Conservation (phyloP, 37 sponge, comb jelly and placozoan genomes). For the Tethya wilhelma region DNA sequence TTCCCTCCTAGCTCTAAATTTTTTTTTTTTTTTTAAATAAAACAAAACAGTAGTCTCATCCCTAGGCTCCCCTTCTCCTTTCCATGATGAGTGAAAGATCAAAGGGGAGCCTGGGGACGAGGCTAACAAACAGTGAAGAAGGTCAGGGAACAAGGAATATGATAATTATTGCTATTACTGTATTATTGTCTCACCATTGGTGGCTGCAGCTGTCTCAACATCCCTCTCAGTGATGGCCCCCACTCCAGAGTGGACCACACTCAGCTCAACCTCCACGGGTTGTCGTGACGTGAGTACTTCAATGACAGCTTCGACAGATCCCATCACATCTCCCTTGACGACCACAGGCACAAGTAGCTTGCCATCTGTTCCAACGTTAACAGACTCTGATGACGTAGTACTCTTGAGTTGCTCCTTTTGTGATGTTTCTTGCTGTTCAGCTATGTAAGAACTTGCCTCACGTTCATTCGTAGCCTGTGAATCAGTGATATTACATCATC, state of each 20-base stretch:
- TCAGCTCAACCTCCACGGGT: slow-evolving; percentile 55
- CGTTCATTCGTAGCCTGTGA: slow-evolving; percentile 18
- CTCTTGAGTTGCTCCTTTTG: background rate
- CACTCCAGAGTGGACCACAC: slow-evolving; percentile 69
- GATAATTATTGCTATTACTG: background rate
- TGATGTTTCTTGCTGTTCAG: background rate
- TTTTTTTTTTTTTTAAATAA: no score
- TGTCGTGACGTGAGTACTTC: slow-evolving; percentile 29
- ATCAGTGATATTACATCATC: no score
- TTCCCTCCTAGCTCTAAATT: no score
- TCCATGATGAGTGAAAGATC: no score
- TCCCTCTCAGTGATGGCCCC: slow-evolving; percentile 72
- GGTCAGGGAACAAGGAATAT: no score
- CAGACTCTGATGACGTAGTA: no score
- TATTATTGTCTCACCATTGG: slow-evolving; percentile 59
- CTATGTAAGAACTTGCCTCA: background rate
- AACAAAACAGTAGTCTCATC: no score
- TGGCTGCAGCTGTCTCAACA: slow-evolving; percentile 66
- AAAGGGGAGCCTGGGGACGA: no score
- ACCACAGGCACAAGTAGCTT: slow-evolving; percentile 15
- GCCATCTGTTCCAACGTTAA: background rate
- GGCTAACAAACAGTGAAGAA: no score
- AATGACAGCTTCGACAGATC: slow-evolving; percentile 73
- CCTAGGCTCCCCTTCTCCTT: no score
- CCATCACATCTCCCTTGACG: slow-evolving; percentile 72